Evolutionary conservation across 2,797 vertebrate genomes (phyloP).

Genomic region (Graptemys geographica): DNA sequence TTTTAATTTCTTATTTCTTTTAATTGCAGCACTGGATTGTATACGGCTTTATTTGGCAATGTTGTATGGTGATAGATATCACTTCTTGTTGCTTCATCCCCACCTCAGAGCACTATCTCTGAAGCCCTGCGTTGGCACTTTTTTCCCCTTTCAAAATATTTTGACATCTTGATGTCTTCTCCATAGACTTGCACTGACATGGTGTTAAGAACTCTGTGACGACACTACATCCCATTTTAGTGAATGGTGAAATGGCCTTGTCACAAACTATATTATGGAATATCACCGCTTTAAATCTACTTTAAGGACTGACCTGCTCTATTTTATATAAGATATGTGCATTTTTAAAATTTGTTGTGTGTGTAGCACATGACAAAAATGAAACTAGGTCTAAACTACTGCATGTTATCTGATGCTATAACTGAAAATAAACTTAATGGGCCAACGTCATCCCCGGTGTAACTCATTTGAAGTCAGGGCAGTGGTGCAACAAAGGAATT

Average conservation of each 20-base stretch:
- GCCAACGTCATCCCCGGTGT: neutral
- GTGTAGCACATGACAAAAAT: neutral
- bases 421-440: neutral
- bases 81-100: neutral
- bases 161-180: conserved; percentile 68
- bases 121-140: conserved; percentile 48
- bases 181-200: conserved; percentile 66
- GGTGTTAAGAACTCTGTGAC: conserved; percentile 65
- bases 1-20: neutral
- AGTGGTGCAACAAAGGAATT: neutral
- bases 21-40: neutral
- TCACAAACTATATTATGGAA: conserved; percentile 62
- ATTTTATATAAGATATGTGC: neutral
- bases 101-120: neutral
- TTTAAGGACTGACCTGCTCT: conserved; percentile 5
- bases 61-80: neutral
- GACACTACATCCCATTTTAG: conserved; percentile 60
- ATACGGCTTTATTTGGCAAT: neutral
- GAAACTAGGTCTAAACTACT: neutral
- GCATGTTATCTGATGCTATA: neutral
- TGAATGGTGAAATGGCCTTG: conserved; percentile 60
- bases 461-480: neutral
- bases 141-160: conserved; percentile 50
- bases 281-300: conserved; percentile 41
- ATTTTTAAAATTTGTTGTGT: neutral